These are phyloP conservation scores for Aurelia sp. DNA, from an alignment of 30 jellyfish, hydroid and myxozoan genomes.

Conservation along the genomic window DNA sequence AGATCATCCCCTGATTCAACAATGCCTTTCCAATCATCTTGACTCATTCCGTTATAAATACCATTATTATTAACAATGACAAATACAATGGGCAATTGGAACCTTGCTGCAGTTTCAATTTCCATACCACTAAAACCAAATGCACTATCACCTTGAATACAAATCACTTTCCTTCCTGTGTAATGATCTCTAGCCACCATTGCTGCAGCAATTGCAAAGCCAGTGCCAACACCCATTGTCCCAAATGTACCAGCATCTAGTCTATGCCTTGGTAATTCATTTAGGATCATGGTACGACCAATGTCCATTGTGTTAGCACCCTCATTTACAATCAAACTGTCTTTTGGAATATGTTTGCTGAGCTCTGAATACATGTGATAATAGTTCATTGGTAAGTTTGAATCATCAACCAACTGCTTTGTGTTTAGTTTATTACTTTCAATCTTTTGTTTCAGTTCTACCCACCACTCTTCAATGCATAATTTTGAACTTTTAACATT, in stretches of 20 bases:
- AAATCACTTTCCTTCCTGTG: conserved; percentile 71
- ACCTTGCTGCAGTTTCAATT: conserved; percentile 89
- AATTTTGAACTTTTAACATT: not conserved
- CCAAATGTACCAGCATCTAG: conserved; percentile 95
- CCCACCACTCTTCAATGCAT: conserved; percentile 43
- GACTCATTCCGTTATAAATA: conserved; percentile 81
- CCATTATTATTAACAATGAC: conserved; percentile 91
- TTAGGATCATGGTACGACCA: conserved; percentile 84
- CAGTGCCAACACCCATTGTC: conserved; percentile 97
- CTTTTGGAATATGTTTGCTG: conserved; percentile 67
- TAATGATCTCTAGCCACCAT: conserved; percentile 54
- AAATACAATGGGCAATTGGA: conserved; percentile 80
- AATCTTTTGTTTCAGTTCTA: conserved; percentile 55
- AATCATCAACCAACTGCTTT: conserved; percentile 1
- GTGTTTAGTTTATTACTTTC: conserved; percentile 56
- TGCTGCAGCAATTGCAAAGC: conserved; percentile 93
- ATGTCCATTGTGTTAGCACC: conserved; percentile 96
- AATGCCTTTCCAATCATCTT: conserved; percentile 64
- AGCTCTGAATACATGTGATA: conserved; percentile 83
- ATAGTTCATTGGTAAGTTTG: conserved; percentile 77
- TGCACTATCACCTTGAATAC: conserved; percentile 97
- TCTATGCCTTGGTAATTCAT: conserved; percentile 77
- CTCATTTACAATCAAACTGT: conserved; percentile 79
- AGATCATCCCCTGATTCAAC: conserved; percentile 61
- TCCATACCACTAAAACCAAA: conserved; percentile 97